Evolutionary conservation across 1,140 invertebrate genomes (phyloP).

Genomic region (Drosophila bocqueti): DNA sequence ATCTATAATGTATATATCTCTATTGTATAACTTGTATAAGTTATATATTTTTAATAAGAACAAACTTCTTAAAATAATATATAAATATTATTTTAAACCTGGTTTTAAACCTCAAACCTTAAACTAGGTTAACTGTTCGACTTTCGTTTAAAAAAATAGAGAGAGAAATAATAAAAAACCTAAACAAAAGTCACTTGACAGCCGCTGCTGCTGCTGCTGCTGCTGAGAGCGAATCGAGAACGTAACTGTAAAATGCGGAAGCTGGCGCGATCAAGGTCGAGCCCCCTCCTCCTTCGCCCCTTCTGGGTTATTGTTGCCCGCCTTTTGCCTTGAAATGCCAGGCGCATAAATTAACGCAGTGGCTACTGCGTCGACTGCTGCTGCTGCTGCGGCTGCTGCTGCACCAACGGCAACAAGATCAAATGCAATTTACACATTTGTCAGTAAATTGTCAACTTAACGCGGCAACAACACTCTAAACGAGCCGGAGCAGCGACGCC

Average conservation of each 20-base stretch:
- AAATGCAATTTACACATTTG: slow-evolving; percentile 84
- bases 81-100: too few relatives aligned
- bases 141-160: neutral
- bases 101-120: too few relatives aligned
- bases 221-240: slow-evolving; percentile 13
- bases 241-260: slow-evolving; percentile 65
- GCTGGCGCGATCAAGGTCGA: slow-evolving; percentile 61
- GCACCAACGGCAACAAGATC: slow-evolving; percentile 69
- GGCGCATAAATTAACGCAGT: slow-evolving; percentile 74
- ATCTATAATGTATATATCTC: too few relatives aligned
- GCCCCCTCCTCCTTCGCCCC: too few relatives aligned
- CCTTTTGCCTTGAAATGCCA: slow-evolving; percentile 66
- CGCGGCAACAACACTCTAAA: slow-evolving; percentile 63
- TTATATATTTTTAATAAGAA: too few relatives aligned
- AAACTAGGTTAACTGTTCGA: neutral
- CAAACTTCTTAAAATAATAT: too few relatives aligned
- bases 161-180: too few relatives aligned
- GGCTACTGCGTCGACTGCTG: slow-evolving; percentile 17
- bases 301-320: slow-evolving; percentile 20
- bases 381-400: slow-evolving; percentile 1
- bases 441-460: slow-evolving; percentile 84
- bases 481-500: slow-evolving; percentile 46
- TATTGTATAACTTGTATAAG: too few relatives aligned
- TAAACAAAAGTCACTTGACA: neutral
- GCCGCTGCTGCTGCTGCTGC: neutral